Evolutionary conservation across 2,113 vertebrate species (phyloP), one percentile per base, ranked within the genome.

Genomic region (Podocnemis expansa): DNA sequence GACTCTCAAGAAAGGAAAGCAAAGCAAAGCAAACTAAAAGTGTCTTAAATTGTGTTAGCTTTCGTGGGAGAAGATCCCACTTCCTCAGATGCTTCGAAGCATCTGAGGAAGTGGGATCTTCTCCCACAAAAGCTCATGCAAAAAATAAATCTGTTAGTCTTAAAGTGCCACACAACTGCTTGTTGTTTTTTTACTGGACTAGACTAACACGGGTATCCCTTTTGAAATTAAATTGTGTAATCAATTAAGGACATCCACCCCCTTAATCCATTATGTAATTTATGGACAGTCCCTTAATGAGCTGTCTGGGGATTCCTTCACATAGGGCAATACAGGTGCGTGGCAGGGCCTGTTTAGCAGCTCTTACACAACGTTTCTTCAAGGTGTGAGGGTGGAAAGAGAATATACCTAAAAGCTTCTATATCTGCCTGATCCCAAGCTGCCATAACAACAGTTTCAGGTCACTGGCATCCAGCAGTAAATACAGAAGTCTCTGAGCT

Each of bases 401-500:
- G 0, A 0, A 0, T 10, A 51, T 67, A 79, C 83, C 38, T 43
- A 78, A 78, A 25, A 38, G 16, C 34, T 75, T 83, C 60, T 70
- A 70, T 70, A 70, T 38, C 17, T 38, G 38, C 38, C 10, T 11
- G 22, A 75, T 75, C 10, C 38, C n/a, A 14, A 76, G 24, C 90
- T 92, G 87, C 76, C n/a, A 13, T 0, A 0, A 78, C 79, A 84
- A 81, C 22, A 43, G 91, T 45, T 2, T 0, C 1, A 91, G 90
- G 70, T 31, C 16, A 43, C 85, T 89, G 5, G 1, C 21, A 89
- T 90, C 60, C 54, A 87, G 12, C 2, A 1, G 0, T 85, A 24
- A 4, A 4, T 3, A 76, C 14, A 93, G 47, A 90, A 87, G 25
- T 24, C 87, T 89, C 89, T 58, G 41, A 91, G 80, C 87, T 90